Evolutionary conservation across 2,797 vertebrate species (phyloP).

Genomic region (Enteromius treurensis): DNA sequence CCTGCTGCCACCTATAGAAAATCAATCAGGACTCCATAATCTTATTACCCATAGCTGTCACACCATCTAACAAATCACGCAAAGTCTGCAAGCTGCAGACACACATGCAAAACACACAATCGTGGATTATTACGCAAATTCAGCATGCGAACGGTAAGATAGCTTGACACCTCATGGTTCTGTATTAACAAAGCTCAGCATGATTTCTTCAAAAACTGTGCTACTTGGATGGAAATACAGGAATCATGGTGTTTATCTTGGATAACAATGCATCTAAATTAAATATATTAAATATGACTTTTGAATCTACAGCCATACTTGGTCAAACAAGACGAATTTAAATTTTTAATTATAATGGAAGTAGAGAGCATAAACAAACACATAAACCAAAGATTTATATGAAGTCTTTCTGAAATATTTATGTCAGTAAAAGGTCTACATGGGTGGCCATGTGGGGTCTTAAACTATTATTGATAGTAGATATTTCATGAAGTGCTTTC

Average conservation of each 20-base stretch:
- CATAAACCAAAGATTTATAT: conserved; percentile 65
- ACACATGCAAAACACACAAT: conserved; percentile 38
- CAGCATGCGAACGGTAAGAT: background rate
- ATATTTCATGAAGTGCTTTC: conserved; percentile 39
- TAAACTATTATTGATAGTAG: conserved; percentile 44
- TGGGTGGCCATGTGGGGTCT: conserved; percentile 47
- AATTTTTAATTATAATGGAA: conserved; percentile 47
- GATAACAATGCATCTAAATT: background rate
- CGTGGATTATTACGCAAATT: background rate
- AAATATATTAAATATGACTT: conserved; percentile 9
- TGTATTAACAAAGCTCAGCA: background rate
- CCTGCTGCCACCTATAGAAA: conserved; percentile 60
- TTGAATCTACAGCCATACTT: conserved; percentile 4
- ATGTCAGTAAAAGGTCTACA: conserved; percentile 49
- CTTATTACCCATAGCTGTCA: conserved; percentile 58
- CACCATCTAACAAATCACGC: conserved; percentile 57
- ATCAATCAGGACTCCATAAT: conserved; percentile 71
- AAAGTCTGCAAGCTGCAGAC: conserved; percentile 21
- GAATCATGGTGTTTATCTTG: background rate
- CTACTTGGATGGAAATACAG: background rate
- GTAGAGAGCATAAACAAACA: conserved; percentile 34
- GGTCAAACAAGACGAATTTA: conserved; percentile 31
- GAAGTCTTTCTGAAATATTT: conserved; percentile 34
- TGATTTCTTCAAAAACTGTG: background rate
- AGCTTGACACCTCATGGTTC: conserved; percentile 23